Conservation (phyloP, 2,797 vertebrate species). For the Tamandua tetradactyla region DNA sequence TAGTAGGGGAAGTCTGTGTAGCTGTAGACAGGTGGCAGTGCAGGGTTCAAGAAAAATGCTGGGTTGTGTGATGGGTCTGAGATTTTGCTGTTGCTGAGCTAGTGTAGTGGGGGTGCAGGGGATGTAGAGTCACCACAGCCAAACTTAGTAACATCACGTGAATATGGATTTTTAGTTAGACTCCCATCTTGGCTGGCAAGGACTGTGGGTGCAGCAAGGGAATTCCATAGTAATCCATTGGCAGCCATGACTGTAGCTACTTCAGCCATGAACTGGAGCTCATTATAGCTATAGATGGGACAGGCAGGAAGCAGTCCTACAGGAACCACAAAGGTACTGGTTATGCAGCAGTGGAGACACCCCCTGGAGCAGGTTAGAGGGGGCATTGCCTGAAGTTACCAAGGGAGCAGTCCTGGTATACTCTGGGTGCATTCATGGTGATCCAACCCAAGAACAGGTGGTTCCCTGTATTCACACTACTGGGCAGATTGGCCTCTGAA, state of each 20-base stretch:
- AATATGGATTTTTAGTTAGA: slow-evolving; percentile 93
- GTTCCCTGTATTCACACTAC: slow-evolving; percentile 88
- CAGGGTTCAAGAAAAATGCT: slow-evolving; percentile 91
- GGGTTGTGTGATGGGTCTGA: slow-evolving; percentile 88
- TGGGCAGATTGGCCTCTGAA: slow-evolving; percentile 82
- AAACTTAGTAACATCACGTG: slow-evolving; percentile 93
- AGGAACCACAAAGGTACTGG: slow-evolving; percentile 96
- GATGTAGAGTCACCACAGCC: slow-evolving; percentile 93
- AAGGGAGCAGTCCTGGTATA: too few relatives aligned
- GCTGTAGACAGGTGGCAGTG: too few relatives aligned
- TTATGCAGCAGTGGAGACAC: slow-evolving; percentile 94
- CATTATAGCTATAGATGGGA: too few relatives aligned
- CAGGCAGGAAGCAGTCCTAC: slow-evolving; percentile 90
- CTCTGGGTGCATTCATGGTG: too few relatives aligned
- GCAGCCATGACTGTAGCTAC: slow-evolving; percentile 93
- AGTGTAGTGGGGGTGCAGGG: slow-evolving; percentile 92
- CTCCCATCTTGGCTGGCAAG: slow-evolving; percentile 93
- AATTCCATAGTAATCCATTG: slow-evolving; percentile 96
- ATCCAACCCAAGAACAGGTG: slow-evolving; percentile 82
- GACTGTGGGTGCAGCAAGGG: slow-evolving; percentile 91
- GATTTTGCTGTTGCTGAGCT: slow-evolving; percentile 90
- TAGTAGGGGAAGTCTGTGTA: slow-evolving; percentile 95
- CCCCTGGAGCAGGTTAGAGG: slow-evolving; percentile 93
- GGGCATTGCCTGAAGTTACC: slow-evolving; percentile 89
- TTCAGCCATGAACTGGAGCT: slow-evolving; percentile 93